Evolutionary conservation across 2,113 vertebrate genomes (phyloP).

Genomic region (Notarius quadriscutis): DNA sequence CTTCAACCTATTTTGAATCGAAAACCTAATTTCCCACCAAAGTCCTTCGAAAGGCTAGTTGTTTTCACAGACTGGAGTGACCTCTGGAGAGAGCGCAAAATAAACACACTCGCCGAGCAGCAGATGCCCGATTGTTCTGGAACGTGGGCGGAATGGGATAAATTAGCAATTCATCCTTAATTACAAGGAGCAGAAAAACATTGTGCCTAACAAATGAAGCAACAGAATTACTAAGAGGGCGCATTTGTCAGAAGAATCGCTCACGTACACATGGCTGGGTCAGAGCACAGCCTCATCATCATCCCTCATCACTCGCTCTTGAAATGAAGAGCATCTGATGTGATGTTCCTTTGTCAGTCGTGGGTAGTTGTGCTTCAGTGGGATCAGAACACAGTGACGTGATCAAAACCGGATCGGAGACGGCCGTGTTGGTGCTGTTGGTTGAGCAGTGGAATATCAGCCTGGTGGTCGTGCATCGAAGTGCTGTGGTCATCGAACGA

Average conservation of each 20-base stretch:
- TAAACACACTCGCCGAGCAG: constrained; percentile 5
- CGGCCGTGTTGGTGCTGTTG: constrained; percentile 19
- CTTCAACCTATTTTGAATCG: background rate
- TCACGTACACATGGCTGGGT: constrained; percentile 6
- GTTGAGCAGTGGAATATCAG: constrained; percentile 61
- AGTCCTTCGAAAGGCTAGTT: background rate
- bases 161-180: constrained; percentile 59
- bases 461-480: constrained; percentile 60
- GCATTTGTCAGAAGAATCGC: constrained; percentile 20
- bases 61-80: background rate
- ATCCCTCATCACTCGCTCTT: constrained; percentile 21
- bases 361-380: background rate
- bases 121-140: constrained; percentile 40
- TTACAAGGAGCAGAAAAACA: constrained; percentile 50
- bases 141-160: constrained; percentile 51
- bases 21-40: background rate
- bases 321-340: background rate
- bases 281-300: constrained; percentile 26
- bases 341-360: background rate
- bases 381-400: background rate
- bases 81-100: background rate
- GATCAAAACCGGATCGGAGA: constrained; percentile 12
- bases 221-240: constrained; percentile 35
- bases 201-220: constrained; percentile 50
- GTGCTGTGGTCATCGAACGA: constrained; percentile 59